Evolutionary conservation across 2,797 vertebrate genomes (phyloP), one percentile per base, ranked within the genome.

Genomic region (Chlorospingus flavigularis): DNA sequence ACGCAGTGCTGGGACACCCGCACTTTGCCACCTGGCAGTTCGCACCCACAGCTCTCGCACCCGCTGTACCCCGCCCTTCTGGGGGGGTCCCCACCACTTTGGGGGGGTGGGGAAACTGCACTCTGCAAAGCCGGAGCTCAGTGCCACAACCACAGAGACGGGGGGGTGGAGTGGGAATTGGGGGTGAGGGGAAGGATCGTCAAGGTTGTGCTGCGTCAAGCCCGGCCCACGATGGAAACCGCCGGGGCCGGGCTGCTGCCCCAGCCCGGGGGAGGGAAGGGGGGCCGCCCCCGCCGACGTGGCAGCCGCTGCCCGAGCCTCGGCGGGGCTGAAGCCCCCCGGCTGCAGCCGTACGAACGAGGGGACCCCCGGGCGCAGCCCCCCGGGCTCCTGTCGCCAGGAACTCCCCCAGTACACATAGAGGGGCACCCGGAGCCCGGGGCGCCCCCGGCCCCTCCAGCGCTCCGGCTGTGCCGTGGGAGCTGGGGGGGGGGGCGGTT

Each of bases 221-320:
- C 86, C 53, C 73, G 17, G 47, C 77, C 77, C 86, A 24, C 8
- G 73, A 21, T 10, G 42, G 68, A 62, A 86, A 67, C 78, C 54
- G 54, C 43, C 17, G 43, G 31, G 60, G 63, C 67, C 39, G 43
- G 30, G 78, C 75, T 78, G 18, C 74, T 86, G 57, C 74, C 74
- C 66, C 74, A 63, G 58, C 26, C 50, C 33, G 42, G 57, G 57
- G 84, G 75, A 42, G 45, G 8, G 57, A 33, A 55, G 18, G 11
- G 45, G 48, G 82, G 51, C 60, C 79, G 9, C 63, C 82, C 40
- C 53, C 31, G 71, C 57, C 80, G 28, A 86, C 84, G 80, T 91
- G 91, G 94, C 84, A 68, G 47, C 71, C 25, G 57, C 84, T 71
- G 15, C 50, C 42, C 50, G 50, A 40, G 6, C 53, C 31, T 31